These are phyloP conservation scores for Phrynocephalus forsythii DNA, from an alignment of 2,797 vertebrate genomes.

Conservation along the genomic window DNA sequence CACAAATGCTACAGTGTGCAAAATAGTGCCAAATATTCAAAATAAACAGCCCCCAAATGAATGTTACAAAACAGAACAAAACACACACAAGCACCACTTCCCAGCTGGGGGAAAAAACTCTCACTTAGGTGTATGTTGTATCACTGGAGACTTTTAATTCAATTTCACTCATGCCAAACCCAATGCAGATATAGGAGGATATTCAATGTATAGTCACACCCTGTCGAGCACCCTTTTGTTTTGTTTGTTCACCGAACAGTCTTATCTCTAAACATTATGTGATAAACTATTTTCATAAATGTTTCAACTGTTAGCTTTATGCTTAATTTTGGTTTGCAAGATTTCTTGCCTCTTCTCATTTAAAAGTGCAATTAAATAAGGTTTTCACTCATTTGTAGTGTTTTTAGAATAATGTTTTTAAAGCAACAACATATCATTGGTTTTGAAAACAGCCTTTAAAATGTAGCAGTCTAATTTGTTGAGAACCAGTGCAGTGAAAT, in stretches of 20 bases:
- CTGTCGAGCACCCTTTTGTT: not conserved
- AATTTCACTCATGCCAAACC: too few species aligned
- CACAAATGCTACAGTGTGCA: too few species aligned
- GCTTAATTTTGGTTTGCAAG: slow-evolving; percentile 62
- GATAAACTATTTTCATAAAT: slow-evolving; percentile 58
- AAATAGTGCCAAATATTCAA: too few species aligned
- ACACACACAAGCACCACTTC: too few species aligned
- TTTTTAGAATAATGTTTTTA: not conserved
- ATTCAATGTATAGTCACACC: too few species aligned
- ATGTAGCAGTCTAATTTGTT: slow-evolving; percentile 21
- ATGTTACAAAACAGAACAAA: too few species aligned
- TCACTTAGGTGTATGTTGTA: too few species aligned
- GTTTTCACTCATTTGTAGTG: slow-evolving; percentile 61
- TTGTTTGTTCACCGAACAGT: slow-evolving; percentile 26
- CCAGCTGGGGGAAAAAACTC: too few species aligned
- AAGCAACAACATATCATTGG: not conserved
- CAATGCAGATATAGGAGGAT: too few species aligned
- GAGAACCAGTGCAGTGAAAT: too few species aligned
- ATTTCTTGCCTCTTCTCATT: slow-evolving; percentile 57
- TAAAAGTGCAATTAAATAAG: slow-evolving; percentile 53
- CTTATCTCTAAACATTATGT: slow-evolving; percentile 10
- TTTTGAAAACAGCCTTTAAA: slow-evolving; percentile 24
- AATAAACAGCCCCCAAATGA: too few species aligned
- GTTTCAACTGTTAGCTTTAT: slow-evolving; percentile 61
- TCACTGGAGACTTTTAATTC: too few species aligned